phyloP scores from a whole-genome alignment of 2,888 invertebrate genomes.

The Ochlodes sylvanus region DNA sequence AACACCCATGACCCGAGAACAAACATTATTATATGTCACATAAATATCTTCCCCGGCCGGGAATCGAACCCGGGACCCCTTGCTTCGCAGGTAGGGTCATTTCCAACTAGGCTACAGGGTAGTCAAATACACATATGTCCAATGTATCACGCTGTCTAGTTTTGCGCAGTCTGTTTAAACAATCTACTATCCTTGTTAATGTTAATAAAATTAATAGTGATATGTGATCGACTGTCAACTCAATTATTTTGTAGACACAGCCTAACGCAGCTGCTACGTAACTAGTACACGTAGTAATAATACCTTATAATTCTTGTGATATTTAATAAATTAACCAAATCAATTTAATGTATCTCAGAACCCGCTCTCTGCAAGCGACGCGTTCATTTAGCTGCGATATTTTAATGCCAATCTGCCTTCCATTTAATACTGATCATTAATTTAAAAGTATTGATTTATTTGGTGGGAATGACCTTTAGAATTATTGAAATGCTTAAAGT shows the following conservation, averaged over 20 bases:
- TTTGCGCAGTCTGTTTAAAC: neutral
- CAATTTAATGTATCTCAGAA: constrained; percentile 17
- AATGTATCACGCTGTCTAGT: neutral
- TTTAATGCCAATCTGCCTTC: constrained; percentile 25
- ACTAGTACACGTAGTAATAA: neutral
- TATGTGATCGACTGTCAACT: constrained; percentile 7
- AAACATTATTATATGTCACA: no score
- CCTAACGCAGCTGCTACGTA: neutral
- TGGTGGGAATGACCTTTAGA: constrained; percentile 16
- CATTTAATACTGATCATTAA: constrained; percentile 10
- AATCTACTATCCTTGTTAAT: neutral
- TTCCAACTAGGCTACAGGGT: no score
- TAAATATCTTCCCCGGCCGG: no score
- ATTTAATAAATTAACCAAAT: constrained; percentile 6
- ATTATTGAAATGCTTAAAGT: neutral
- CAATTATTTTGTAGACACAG: neutral
- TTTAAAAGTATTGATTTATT: constrained; percentile 15
- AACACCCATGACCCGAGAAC: no score
- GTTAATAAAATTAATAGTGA: neutral
- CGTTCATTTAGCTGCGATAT: constrained; percentile 12
- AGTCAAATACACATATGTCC: no score
- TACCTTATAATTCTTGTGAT: constrained; percentile 9
- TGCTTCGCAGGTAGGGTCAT: no score
- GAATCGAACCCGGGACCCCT: no score
- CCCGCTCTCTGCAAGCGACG: neutral